Base-by-base conservation (phyloP, 2,888 invertebrate species). In the Mantis religiosa region DNA sequence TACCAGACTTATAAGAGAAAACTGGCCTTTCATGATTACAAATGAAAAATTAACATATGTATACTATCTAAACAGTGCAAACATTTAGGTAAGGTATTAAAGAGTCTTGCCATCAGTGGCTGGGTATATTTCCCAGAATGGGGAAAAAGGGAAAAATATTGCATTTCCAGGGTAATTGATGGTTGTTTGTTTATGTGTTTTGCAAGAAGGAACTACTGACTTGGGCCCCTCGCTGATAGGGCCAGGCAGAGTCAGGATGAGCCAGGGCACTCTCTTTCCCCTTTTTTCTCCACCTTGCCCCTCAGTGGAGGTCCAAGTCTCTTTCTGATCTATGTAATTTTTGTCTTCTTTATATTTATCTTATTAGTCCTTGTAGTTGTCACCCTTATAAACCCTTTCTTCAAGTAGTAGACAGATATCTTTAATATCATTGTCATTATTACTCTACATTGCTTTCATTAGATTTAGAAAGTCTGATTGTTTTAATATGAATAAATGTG, bases 401-500 rank as follows among this genome's bases (percentile, higher is more conserved):
- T 71, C 54, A 71, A 71, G 54, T 71, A 71, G 54, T 71, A 4
- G 54, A 20, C 54, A 71, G 54, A 20, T 4, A 71, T 20, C 54
- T 71, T 71, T 71, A 71, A 20, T 71, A 71, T 71, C 54, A 71
- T 71, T 71, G 54, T 71, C 20, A 71, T 71, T 71, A 71, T 71
- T 20, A 71, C 54, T 71, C 54, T 71, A 71, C 54, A 71, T 28
- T 34, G 87, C 82, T 87, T 82, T 87, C 25, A 87, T 82, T 87
- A 87, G 82, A 12, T 71, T 82, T 87, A 87, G 87, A 54, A 30
- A 71, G 15, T 71, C 15, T 81, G 86, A 71, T 81, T 86, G 54
- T 86, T 86, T 87, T 82, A 87, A 34, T 34, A 87, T 87, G 14
- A 82, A 41, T 87, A 87, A 25, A 82, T 87, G 87, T 87, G 87